These are phyloP conservation scores for Caenorhabditis macrosperma DNA, from an alignment of 2,888 invertebrate species.

Conservation along the genomic window DNA sequence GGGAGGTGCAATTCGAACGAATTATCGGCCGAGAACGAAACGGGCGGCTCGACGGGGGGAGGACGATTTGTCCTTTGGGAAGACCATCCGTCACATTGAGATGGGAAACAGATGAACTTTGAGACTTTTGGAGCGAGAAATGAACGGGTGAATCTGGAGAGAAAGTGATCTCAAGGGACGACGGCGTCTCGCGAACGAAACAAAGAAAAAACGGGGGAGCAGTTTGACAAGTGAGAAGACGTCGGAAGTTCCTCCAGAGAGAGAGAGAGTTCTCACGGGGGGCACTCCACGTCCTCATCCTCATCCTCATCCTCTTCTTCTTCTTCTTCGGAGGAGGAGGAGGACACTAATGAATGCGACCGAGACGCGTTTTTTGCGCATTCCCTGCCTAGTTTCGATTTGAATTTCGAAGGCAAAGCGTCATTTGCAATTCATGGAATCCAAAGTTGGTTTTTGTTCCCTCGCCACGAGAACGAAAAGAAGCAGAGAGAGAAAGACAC, in stretches of 20 bases:
- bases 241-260: neutral
- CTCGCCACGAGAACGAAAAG: too few relatives aligned
- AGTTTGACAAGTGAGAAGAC: neutral
- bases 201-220: neutral
- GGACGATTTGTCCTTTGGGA: slow-evolving; percentile 7
- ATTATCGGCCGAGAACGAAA: neutral
- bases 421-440: slow-evolving; percentile 11
- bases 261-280: slow-evolving; percentile 8
- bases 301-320: neutral
- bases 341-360: slow-evolving; percentile 12
- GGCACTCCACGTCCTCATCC: neutral
- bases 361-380: neutral
- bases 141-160: slow-evolving; percentile 6
- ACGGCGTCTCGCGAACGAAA: neutral
- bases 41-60: too few relatives aligned
- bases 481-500: neutral
- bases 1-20: slow-evolving; percentile 5
- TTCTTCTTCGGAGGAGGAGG: too few relatives aligned
- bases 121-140: neutral
- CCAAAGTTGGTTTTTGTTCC: neutral
- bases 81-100: neutral
- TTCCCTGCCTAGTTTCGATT: slow-evolving; percentile 5
- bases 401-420: neutral
- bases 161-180: neutral
- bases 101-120: slow-evolving; percentile 22